Conservation (phyloP, 2,888 invertebrate genomes). For the Drosophila multiciliata region DNA sequence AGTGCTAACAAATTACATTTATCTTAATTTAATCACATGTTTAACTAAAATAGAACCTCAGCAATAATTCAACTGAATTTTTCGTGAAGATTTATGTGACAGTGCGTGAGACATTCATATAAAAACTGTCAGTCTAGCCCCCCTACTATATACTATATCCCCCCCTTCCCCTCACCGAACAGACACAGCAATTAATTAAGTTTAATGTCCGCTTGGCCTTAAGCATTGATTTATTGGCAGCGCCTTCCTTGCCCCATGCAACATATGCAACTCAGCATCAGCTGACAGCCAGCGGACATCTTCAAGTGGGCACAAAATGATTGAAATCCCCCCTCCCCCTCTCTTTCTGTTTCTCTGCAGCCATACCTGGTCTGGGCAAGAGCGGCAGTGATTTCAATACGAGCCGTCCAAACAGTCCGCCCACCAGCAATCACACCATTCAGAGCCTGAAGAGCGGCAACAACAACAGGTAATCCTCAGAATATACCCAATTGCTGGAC, state of each 20-base stretch:
- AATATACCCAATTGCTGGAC: not conserved
- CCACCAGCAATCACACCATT: conserved; percentile 83
- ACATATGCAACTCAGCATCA: conserved; percentile 15
- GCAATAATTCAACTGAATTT: conserved; percentile 12
- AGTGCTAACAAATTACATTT: not conserved
- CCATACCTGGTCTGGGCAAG: conserved; percentile 87
- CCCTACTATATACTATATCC: conserved; percentile 7
- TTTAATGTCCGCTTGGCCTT: conserved; percentile 62
- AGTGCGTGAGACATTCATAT: conserved; percentile 16
- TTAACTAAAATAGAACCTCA: not conserved
- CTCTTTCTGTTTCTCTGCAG: conserved; percentile 53
- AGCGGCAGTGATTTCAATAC: conserved; percentile 86
- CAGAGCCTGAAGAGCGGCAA: conserved; percentile 84
- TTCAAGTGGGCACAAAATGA: conserved; percentile 62
- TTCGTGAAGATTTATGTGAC: conserved; percentile 41
- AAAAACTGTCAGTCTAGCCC: conserved; percentile 8
- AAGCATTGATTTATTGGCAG: conserved; percentile 72
- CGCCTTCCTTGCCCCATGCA: conserved; percentile 25
- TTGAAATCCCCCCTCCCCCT: conserved; percentile 29
- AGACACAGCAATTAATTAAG: conserved; percentile 64
- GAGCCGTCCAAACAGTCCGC: conserved; percentile 86
- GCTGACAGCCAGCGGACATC: conserved; percentile 52
- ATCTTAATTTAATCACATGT: not conserved
- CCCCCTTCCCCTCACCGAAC: conserved; percentile 9
- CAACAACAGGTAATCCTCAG: conserved; percentile 81